These are phyloP conservation scores for Tenodera sinensis DNA, from an alignment of 2,888 invertebrate species.

Conservation along the genomic window DNA sequence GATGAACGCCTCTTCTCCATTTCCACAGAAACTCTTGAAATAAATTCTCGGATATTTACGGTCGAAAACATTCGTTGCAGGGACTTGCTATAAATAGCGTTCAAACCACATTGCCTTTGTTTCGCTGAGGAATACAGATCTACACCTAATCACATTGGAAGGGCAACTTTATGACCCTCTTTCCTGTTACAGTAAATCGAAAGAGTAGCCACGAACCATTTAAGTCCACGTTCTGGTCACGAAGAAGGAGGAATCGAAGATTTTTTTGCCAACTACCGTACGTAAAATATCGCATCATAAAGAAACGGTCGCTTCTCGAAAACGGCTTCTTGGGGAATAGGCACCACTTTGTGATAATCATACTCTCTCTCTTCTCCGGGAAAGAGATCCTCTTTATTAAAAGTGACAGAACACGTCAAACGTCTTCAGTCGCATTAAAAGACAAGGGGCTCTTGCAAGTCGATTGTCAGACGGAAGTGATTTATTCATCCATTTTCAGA, in stretches of 20 bases:
- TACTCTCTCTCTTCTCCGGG: not conserved
- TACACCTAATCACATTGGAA: not conserved
- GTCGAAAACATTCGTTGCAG: not conserved
- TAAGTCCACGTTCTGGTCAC: not conserved
- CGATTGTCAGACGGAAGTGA: not conserved
- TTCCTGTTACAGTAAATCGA: not conserved
- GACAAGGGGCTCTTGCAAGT: not conserved
- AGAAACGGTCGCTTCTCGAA: not conserved
- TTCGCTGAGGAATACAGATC: not conserved
- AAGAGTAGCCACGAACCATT: not conserved
- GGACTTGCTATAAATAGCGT: not conserved
- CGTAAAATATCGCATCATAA: not conserved
- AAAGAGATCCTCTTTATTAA: not conserved
- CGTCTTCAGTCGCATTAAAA: not conserved
- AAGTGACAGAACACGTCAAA: not conserved
- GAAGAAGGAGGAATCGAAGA: not conserved
- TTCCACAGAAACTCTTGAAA: not conserved
- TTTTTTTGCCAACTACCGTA: not conserved
- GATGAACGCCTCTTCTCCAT: not conserved
- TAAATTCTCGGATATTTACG: not conserved
- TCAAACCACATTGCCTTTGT: not conserved
- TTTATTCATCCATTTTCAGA: not conserved
- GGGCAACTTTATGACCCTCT: not conserved
- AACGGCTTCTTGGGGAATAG: not conserved
- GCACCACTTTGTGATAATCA: not conserved